Evolutionary conservation across 2,797 vertebrate species (phyloP).

Genomic region (Hypotaenidia okinawae): DNA sequence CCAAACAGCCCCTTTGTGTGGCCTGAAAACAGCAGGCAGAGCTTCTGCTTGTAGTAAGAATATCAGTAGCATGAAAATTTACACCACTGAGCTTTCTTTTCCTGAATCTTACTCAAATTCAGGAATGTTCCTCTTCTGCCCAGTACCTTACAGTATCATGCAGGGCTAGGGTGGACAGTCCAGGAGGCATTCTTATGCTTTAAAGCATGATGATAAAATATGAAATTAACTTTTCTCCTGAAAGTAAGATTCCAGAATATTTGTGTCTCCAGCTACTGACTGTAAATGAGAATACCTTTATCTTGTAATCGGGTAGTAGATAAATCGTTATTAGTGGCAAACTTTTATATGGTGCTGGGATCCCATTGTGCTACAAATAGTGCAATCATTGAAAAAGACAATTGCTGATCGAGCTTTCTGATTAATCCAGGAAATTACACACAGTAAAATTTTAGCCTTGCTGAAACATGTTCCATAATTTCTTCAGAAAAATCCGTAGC

Average conservation of each 20-base stretch:
- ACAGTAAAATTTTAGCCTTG: background rate
- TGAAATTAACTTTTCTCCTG: background rate
- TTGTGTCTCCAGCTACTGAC: background rate
- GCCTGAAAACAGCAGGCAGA: background rate
- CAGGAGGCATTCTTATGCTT: background rate
- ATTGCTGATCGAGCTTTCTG: background rate
- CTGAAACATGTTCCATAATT: background rate
- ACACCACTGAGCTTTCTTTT: background rate
- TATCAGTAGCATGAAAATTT: background rate
- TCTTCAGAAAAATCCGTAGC: background rate
- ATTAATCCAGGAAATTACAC: slow-evolving; percentile 7
- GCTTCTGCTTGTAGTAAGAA: background rate
- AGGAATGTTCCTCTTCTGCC: background rate
- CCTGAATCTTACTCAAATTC: background rate
- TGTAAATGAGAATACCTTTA: background rate
- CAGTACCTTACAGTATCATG: slow-evolving; percentile 10
- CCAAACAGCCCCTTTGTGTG: background rate
- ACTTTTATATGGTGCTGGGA: background rate
- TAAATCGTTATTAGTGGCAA: background rate
- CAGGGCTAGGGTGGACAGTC: background rate
- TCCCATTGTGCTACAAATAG: background rate
- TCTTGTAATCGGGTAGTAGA: background rate
- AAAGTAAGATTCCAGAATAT: background rate
- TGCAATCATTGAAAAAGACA: background rate
- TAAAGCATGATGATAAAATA: background rate